These are phyloP conservation scores for Pitta sordida DNA, from an alignment of 2,113 vertebrate genomes.

Conservation along the genomic window DNA sequence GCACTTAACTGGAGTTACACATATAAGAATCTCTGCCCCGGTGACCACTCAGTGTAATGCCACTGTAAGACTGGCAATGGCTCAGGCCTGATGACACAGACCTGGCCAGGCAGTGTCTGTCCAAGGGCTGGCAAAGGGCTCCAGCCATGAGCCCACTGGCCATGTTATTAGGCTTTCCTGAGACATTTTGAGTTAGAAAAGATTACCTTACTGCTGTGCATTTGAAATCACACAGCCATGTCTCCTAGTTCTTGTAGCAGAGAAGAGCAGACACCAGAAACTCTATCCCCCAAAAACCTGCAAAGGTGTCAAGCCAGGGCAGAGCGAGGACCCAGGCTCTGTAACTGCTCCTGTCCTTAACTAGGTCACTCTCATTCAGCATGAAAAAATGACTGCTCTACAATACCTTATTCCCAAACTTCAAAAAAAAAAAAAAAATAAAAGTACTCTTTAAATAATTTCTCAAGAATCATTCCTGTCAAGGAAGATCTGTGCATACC, in stretches of 20 bases:
- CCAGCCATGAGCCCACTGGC: background rate
- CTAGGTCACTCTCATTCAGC: background rate
- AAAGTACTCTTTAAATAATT: background rate
- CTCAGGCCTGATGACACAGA: background rate
- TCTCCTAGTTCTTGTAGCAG: accelerated
- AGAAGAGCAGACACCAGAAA: background rate
- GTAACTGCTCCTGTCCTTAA: background rate
- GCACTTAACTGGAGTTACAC: too few relatives aligned
- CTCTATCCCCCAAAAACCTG: background rate
- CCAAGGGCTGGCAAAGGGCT: accelerated
- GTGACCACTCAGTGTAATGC: background rate
- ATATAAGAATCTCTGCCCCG: background rate
- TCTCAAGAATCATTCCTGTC: background rate
- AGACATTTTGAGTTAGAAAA: background rate
- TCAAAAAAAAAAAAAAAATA: background rate
- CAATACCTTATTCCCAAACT: background rate
- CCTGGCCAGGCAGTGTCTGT: accelerated
- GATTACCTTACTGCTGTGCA: background rate
- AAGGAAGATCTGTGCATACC: background rate
- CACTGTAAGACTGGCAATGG: background rate
- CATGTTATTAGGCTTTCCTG: accelerated
- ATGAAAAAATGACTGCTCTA: background rate
- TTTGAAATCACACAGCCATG: accelerated
- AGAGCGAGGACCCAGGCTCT: background rate
- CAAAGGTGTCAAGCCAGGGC: background rate